A percentile compares a stretch with the other conserved stretches of the same genome.
phyloP scores from a whole-genome alignment of 1,140 invertebrate genomes.

The Neodiprion virginianus region DNA sequence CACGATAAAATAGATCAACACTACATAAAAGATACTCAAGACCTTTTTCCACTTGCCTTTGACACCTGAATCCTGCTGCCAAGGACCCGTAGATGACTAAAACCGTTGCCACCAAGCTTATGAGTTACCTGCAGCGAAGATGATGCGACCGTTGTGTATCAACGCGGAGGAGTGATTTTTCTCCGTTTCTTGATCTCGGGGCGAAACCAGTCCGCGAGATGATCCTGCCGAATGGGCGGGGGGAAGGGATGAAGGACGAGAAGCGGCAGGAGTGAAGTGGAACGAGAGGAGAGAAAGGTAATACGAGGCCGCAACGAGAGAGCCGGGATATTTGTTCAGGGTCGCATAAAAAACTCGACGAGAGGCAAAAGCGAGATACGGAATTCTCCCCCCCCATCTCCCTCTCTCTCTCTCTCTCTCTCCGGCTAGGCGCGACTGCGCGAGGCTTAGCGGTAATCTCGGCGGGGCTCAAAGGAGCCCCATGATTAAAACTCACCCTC shows the following conservation, averaged over 20 bases:
- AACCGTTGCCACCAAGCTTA: background rate
- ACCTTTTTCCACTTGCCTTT: too few species aligned
- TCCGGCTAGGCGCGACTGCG: constrained; percentile 21
- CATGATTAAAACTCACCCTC: constrained; percentile 7
- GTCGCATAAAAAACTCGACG: background rate
- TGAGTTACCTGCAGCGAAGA: background rate
- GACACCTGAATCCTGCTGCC: too few species aligned
- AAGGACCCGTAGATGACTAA: too few species aligned
- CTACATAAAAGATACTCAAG: too few species aligned
- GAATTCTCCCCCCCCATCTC: constrained; percentile 21
- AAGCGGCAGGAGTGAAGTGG: background rate
- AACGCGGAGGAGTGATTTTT: too few species aligned
- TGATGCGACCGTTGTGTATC: background rate
- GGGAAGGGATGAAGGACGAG: background rate
- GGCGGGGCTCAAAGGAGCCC: constrained; percentile 6
- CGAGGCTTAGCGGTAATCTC: constrained; percentile 6
- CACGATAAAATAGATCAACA: too few species aligned
- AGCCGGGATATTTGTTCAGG: constrained; percentile 13
- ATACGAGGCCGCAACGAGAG: background rate
- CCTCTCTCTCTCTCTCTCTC: constrained; percentile 26
- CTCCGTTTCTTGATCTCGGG: background rate
- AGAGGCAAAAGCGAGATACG: background rate
- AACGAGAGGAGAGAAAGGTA: background rate
- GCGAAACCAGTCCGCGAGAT: background rate
- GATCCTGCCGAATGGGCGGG: background rate